Conservation (phyloP, 30 jellyfish, hydroid and myxozoan species). For the Mastigias papua region DNA sequence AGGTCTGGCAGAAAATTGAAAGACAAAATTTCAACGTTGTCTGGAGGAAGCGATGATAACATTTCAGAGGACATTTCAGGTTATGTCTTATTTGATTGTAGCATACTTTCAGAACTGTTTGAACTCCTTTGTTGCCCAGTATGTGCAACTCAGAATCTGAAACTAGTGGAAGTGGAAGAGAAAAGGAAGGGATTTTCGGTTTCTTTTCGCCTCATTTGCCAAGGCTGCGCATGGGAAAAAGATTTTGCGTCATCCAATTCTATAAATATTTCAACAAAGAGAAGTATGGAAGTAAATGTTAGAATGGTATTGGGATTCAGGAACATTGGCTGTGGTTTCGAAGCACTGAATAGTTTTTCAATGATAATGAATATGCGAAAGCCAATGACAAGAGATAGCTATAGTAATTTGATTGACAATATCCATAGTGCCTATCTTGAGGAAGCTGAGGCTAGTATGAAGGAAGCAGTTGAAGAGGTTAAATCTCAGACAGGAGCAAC, state of each 20-base stretch:
- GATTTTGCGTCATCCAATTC: no score
- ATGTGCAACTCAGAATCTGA: background rate
- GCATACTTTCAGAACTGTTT: no score
- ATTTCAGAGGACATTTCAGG: no score
- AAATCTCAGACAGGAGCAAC: background rate
- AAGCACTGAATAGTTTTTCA: conserved; percentile 6
- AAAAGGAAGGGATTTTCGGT: conserved; percentile 10
- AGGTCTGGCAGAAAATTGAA: no score
- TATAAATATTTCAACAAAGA: no score
- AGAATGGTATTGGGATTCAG: background rate
- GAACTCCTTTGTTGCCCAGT: no score
- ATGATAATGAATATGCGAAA: conserved; percentile 14
- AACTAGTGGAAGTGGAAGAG: background rate
- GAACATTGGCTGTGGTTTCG: conserved; percentile 7
- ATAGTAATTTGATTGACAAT: conserved; percentile 3
- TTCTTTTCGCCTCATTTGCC: conserved; percentile 5
- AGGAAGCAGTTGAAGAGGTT: no score
- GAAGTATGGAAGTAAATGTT: no score
- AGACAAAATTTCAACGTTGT: no score
- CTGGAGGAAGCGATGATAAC: background rate
- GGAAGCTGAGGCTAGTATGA: conserved; percentile 25
- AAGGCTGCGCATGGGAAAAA: conserved; percentile 12
- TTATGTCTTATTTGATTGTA: conserved; percentile 1
- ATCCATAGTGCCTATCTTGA: conserved; percentile 28
- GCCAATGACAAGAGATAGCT: background rate